phyloP scores from a whole-genome alignment of 2,797 vertebrate species.

The Dallia pectoralis region DNA sequence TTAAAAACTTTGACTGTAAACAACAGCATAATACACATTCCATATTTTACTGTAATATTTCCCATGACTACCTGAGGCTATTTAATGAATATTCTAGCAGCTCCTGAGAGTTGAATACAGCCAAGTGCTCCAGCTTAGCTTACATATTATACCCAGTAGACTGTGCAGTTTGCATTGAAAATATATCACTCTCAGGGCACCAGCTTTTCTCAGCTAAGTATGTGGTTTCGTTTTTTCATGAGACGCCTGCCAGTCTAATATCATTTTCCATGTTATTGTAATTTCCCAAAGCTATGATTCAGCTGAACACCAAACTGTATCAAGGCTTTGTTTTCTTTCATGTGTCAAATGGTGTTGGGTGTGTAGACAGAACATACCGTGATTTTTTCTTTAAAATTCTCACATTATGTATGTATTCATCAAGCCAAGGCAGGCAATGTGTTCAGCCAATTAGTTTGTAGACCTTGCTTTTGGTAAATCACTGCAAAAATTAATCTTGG shows the following conservation, averaged over 20 bases:
- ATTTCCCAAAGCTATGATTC: constrained; percentile 39
- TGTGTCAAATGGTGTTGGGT: constrained; percentile 13
- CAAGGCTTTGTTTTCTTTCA: constrained; percentile 31
- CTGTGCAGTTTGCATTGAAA: constrained; percentile 7
- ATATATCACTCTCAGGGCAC: not conserved
- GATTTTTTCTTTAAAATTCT: constrained; percentile 46
- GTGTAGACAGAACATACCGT: constrained; percentile 22
- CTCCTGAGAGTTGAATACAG: not conserved
- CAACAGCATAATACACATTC: constrained; percentile 2
- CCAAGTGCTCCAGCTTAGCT: not conserved
- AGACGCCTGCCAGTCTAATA: constrained; percentile 39
- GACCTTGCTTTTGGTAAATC: constrained; percentile 58
- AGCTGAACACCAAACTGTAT: constrained; percentile 32
- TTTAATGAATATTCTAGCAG: constrained; percentile 3
- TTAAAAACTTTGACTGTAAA: constrained; percentile 1
- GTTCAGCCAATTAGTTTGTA: constrained; percentile 55
- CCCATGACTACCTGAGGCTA: not conserved
- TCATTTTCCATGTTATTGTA: constrained; percentile 28
- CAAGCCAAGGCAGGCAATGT: constrained; percentile 39
- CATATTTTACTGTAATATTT: constrained; percentile 15
- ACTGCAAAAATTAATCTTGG: constrained; percentile 47
- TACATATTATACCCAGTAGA: constrained; percentile 2
- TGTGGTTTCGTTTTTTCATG: constrained; percentile 15
- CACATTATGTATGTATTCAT: constrained; percentile 51
- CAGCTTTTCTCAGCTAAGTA: constrained; percentile 1